These are phyloP conservation scores for Leuciscus waleckii DNA, from an alignment of 2,797 vertebrate species.

Conservation along the genomic window DNA sequence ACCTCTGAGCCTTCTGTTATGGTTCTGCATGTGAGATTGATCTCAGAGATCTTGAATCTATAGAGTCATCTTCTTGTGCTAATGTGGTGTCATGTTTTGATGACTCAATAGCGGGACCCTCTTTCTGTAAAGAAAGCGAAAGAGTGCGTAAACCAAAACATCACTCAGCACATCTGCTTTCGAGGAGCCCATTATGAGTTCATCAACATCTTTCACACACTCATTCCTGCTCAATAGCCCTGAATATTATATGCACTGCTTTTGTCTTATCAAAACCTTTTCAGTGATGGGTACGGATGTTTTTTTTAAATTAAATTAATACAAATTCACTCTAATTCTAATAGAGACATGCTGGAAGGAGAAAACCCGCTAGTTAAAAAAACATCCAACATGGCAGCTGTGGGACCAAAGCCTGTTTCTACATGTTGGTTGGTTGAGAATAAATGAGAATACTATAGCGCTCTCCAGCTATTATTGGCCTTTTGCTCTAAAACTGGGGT, in stretches of 20 bases:
- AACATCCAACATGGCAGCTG: neutral
- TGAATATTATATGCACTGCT: neutral
- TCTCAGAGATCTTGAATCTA: neutral
- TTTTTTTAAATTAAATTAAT: neutral
- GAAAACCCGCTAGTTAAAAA: neutral
- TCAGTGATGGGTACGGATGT: neutral
- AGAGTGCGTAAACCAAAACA: slow-evolving; percentile 40
- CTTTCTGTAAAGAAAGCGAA: slow-evolving; percentile 67
- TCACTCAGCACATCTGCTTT: slow-evolving; percentile 58
- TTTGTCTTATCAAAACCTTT: neutral
- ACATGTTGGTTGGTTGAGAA: too few species aligned
- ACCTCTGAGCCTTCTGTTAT: neutral
- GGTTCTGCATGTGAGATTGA: neutral
- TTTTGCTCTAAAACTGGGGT: neutral
- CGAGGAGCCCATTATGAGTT: slow-evolving; percentile 54
- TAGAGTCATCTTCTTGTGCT: neutral
- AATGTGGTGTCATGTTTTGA: slow-evolving; percentile 22
- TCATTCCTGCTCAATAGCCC: neutral
- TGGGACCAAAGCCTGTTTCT: neutral
- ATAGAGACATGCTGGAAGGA: neutral
- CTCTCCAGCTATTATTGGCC: neutral
- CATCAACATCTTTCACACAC: neutral
- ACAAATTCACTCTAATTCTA: neutral
- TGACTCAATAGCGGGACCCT: slow-evolving; percentile 67
- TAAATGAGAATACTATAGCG: neutral